These are phyloP conservation scores for Xiphophorus maculatus DNA, from an alignment of 2,113 vertebrate species.

Conservation along the genomic window DNA sequence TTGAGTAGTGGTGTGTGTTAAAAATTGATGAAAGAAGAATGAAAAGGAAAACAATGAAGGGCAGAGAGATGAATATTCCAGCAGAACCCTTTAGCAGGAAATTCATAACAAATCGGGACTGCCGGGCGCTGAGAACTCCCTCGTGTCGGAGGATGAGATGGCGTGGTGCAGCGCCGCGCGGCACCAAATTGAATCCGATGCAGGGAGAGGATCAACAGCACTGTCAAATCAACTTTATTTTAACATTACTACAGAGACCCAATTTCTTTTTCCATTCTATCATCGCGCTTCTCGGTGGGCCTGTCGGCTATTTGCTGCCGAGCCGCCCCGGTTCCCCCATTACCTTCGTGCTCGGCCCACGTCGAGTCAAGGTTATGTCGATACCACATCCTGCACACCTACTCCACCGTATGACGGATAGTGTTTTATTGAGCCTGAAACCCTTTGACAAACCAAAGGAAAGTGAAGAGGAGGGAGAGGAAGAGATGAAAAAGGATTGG, in stretches of 20 bases:
- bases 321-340: slow-evolving; percentile 30
- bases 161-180: neutral
- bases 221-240: slow-evolving; percentile 65
- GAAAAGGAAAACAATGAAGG: slow-evolving; percentile 1
- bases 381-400: slow-evolving; percentile 55
- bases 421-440: slow-evolving; percentile 60
- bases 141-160: neutral
- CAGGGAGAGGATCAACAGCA: slow-evolving; percentile 44
- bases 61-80: neutral
- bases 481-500: slow-evolving; percentile 31
- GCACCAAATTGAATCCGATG: slow-evolving; percentile 10
- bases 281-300: slow-evolving; percentile 31
- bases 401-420: slow-evolving; percentile 49
- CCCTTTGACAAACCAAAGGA: slow-evolving; percentile 51
- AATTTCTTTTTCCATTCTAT: slow-evolving; percentile 48
- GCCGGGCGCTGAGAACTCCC: neutral
- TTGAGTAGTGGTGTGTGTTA: slow-evolving; percentile 17
- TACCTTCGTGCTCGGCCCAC: slow-evolving; percentile 56
- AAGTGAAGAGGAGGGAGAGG: slow-evolving; percentile 39
- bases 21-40: slow-evolving; percentile 38
- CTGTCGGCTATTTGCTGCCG: slow-evolving; percentile 47
- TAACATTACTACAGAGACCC: slow-evolving; percentile 54
- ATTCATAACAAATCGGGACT: neutral
- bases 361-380: slow-evolving; percentile 62
- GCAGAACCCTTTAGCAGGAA: neutral